Base-by-base conservation (phyloP, 2,797 vertebrate species). In the Ambastaia sidthimunki region DNA sequence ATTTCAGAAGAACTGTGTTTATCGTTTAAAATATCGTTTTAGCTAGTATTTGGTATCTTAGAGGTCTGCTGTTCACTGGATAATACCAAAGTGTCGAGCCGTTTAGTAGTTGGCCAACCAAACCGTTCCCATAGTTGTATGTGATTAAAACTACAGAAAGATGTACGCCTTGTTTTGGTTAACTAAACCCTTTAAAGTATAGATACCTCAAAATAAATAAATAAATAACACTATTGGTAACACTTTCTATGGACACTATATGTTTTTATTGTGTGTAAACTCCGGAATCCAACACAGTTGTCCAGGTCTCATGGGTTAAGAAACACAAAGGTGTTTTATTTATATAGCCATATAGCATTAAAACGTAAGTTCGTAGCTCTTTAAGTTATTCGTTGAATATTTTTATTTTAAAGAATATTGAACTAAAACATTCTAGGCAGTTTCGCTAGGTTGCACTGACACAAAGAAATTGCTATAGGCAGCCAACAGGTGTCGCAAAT, bases 401-500 rank as follows among this genome's bases (percentile, higher is more conserved):
- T n/a, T 52, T 6, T 52, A 41, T 41, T 41, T 25, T 21, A 21
- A 57, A 57, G 19, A 28, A 16, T 60, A 28, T 60, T 60, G 0
- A 15, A 60, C 15, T 3, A n/a, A 10, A 44, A 10, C n/a, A 44
- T 44, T n/a, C 18, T 15, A 34, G 25, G 25, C 19, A 63, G 3
- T 34, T 70, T 50, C 9, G 10, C 5, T 16, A 3, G 21, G 10
- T 37, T 57, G 5, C 21, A 55, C 21, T 34, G 28, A 37, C 44
- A 59, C 47, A 60, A 19, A 47, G 19, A 37, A 50, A 54, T 31
- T 52, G 21, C 65, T 48, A 67, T 67, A 62, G 15, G 13, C 70
- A 63, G 67, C 86, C 85, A 84, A 74, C 83, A 87, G 85, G 71
- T 80, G 85, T 85, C 85, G 82, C 80, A 60, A 82, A 72, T 44